Evolutionary conservation across 2,113 vertebrate species (phyloP).

Genomic region (Corythornis vintsioides): DNA sequence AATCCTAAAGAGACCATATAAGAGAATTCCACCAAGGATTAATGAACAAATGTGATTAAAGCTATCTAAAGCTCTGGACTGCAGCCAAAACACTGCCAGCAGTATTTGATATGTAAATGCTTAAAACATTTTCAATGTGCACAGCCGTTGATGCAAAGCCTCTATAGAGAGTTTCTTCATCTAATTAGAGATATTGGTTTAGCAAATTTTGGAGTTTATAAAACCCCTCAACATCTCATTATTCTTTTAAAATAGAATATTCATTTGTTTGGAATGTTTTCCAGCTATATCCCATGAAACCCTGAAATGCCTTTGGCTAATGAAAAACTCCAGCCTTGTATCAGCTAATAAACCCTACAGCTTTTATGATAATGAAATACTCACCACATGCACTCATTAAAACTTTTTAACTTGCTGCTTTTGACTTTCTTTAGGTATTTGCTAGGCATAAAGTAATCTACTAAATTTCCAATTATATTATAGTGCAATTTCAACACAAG

Average conservation of each 20-base stretch:
- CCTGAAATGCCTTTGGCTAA: conserved; percentile 35
- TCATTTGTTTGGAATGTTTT: conserved; percentile 66
- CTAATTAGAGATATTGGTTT: conserved; percentile 60
- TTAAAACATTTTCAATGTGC: conserved; percentile 5
- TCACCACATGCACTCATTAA: background rate
- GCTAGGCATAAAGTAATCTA: background rate
- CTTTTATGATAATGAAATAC: conserved; percentile 24
- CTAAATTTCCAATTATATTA: background rate
- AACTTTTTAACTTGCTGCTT: background rate
- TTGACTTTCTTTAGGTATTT: background rate
- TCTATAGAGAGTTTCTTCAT: conserved; percentile 23
- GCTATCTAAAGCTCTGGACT: conserved; percentile 36
- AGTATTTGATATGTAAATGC: conserved; percentile 51
- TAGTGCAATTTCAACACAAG: background rate
- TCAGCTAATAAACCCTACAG: conserved; percentile 34
- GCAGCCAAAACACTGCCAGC: conserved; percentile 28
- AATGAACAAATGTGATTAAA: conserved; percentile 53
- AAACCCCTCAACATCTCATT: conserved; percentile 45
- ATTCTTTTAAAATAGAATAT: conserved; percentile 65
- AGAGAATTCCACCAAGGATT: conserved; percentile 57
- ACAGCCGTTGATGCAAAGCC: background rate
- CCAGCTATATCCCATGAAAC: conserved; percentile 33
- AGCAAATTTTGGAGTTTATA: conserved; percentile 51
- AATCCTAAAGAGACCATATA: conserved; percentile 52
- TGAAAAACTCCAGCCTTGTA: conserved; percentile 14